Percentiles rank a stretch among this genome's conserved stretches.
Conservation (phyloP, 1,140 invertebrate genomes). For the Eueides isabella region DNA sequence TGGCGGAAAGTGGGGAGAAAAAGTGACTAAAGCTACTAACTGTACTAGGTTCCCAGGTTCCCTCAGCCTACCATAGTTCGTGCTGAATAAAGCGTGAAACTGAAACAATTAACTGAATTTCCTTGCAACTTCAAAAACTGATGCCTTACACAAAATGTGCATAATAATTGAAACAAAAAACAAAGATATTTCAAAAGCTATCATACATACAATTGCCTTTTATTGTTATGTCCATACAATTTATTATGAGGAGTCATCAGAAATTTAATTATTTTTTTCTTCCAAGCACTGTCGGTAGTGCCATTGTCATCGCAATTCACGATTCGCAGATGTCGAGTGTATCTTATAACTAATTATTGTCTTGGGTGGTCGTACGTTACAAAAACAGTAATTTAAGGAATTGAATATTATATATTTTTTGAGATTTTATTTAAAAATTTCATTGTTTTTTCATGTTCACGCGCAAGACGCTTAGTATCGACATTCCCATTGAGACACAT, state of each 20-base stretch:
- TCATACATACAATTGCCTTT: background rate
- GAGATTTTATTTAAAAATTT: background rate
- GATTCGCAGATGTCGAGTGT: background rate
- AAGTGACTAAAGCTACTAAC: no score
- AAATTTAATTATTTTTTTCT: constrained; percentile 3
- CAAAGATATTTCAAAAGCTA: background rate
- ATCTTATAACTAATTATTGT: background rate
- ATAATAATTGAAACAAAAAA: background rate
- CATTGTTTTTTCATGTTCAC: background rate
- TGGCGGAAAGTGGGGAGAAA: no score
- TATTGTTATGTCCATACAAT: constrained; percentile 21
- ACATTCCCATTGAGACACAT: no score
- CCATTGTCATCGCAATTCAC: background rate
- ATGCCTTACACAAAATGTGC: background rate
- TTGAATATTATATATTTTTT: no score
- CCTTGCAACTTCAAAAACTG: background rate
- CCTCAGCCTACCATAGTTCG: no score
- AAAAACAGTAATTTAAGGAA: background rate
- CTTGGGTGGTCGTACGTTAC: constrained; percentile 4
- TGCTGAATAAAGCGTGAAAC: no score
- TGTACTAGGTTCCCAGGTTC: no score
- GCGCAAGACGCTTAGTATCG: no score
- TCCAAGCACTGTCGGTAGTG: background rate
- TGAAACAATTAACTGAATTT: background rate
- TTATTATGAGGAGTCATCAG: constrained; percentile 14